Percentiles rank a stretch among this genome's conserved stretches.
phyloP scores from a whole-genome alignment of 2,888 invertebrate genomes.

The Smittia aterrima region DNA sequence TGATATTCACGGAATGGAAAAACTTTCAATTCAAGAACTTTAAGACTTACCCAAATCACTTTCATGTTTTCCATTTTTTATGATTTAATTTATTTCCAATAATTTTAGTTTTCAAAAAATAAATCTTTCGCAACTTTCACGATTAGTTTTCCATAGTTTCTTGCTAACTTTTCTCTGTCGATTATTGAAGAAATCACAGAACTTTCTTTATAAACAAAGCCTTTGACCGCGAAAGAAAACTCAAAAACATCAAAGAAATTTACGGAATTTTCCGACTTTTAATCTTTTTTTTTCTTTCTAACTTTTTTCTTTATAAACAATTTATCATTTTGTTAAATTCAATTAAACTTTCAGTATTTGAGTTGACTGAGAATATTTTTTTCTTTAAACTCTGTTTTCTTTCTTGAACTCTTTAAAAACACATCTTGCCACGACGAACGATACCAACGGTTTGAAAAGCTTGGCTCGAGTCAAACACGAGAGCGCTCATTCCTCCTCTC shows the following conservation, averaged over 20 bases:
- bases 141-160: constrained; percentile 1
- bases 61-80: constrained; percentile 21
- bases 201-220: constrained; percentile 30
- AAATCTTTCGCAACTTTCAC: constrained; percentile 10
- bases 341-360: background rate
- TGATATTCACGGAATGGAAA: constrained; percentile 22
- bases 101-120: constrained; percentile 4
- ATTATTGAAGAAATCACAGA: constrained; percentile 9
- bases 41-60: constrained; percentile 23
- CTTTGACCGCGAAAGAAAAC: background rate
- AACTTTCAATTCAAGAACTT: too few relatives aligned
- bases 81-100: background rate
- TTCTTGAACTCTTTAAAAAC: constrained; percentile 24
- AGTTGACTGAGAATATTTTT: background rate
- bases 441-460: constrained; percentile 34
- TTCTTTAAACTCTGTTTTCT: background rate
- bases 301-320: constrained; percentile 26
- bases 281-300: background rate
- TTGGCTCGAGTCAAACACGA: constrained; percentile 6
- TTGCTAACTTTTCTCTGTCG: background rate
- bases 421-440: constrained; percentile 38
- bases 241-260: constrained; percentile 23
- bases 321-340: background rate
- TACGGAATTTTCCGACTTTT: constrained; percentile 16
- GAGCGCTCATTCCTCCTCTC: background rate